Percentiles rank a stretch among this genome's conserved stretches.
These are phyloP conservation scores for Tyria jacobaeae DNA, from an alignment of 2,888 invertebrate genomes.

Conservation along the genomic window DNA sequence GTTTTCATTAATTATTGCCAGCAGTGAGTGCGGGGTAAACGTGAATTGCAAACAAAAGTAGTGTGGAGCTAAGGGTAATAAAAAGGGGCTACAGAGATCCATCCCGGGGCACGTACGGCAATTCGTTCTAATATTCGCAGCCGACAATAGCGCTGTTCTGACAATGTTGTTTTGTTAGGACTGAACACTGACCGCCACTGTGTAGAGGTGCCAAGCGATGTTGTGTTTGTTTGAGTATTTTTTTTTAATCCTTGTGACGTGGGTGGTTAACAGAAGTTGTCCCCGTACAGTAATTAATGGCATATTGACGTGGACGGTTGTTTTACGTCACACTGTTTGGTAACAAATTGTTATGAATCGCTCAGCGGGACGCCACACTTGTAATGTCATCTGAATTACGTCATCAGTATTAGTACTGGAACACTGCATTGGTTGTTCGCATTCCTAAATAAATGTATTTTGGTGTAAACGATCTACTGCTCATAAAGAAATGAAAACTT, in stretches of 20 bases:
- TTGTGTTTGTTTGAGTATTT: slow-evolving; percentile 22
- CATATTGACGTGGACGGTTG: slow-evolving; percentile 74
- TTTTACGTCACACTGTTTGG: slow-evolving; percentile 80
- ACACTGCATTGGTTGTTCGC: background rate
- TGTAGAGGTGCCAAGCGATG: slow-evolving; percentile 71
- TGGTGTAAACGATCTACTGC: background rate
- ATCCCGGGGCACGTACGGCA: slow-evolving; percentile 76
- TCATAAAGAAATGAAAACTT: too few species aligned
- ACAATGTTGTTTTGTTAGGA: slow-evolving; percentile 82
- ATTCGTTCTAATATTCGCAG: slow-evolving; percentile 81
- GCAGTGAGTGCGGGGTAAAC: slow-evolving; percentile 61
- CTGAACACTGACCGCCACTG: slow-evolving; percentile 63
- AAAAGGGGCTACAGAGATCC: slow-evolving; percentile 65
- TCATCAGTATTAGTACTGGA: slow-evolving; percentile 54
- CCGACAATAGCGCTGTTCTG: slow-evolving; percentile 72
- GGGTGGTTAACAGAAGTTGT: slow-evolving; percentile 80
- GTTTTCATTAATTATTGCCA: slow-evolving; percentile 69
- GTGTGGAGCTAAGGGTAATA: slow-evolving; percentile 75
- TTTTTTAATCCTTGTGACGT: slow-evolving; percentile 56
- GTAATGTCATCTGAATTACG: slow-evolving; percentile 72
- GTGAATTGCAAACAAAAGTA: slow-evolving; percentile 76
- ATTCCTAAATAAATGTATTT: slow-evolving; percentile 7
- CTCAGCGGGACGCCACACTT: slow-evolving; percentile 79
- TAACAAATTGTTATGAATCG: slow-evolving; percentile 81
- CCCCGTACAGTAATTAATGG: slow-evolving; percentile 78